Evolutionary conservation across 2,113 vertebrate species (phyloP).

Genomic region (Picathartes gymnocephalus): DNA sequence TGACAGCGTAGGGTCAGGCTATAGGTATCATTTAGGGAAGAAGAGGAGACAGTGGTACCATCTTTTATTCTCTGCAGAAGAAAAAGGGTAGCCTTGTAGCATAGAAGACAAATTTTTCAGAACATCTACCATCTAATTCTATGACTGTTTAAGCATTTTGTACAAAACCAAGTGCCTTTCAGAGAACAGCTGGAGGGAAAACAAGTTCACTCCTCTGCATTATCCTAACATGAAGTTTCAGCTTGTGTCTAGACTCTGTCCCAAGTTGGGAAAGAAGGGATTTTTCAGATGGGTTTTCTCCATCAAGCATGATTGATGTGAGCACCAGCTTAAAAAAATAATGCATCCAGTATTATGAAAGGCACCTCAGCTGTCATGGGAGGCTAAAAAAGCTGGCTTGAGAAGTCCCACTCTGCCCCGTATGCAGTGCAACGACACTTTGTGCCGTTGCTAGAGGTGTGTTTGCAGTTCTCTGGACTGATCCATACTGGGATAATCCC

Average conservation of each 20-base stretch:
- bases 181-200: background rate
- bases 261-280: background rate
- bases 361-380: background rate
- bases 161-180: background rate
- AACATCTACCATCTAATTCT: background rate
- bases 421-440: background rate
- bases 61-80: background rate
- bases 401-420: background rate
- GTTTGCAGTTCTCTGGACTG: background rate
- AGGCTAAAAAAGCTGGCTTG: background rate
- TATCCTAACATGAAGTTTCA: background rate
- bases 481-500: background rate
- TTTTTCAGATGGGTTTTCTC: background rate
- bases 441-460: background rate
- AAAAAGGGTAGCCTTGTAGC: background rate
- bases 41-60: background rate
- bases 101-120: background rate
- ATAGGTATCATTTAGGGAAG: background rate
- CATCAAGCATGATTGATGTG: background rate
- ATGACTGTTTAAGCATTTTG: background rate
- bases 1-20: background rate
- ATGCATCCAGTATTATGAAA: background rate
- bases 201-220: background rate
- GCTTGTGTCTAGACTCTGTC: background rate
- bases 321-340: background rate